Conservation (phyloP, 1,140 invertebrate species). For the Tetraneura akinire region DNA sequence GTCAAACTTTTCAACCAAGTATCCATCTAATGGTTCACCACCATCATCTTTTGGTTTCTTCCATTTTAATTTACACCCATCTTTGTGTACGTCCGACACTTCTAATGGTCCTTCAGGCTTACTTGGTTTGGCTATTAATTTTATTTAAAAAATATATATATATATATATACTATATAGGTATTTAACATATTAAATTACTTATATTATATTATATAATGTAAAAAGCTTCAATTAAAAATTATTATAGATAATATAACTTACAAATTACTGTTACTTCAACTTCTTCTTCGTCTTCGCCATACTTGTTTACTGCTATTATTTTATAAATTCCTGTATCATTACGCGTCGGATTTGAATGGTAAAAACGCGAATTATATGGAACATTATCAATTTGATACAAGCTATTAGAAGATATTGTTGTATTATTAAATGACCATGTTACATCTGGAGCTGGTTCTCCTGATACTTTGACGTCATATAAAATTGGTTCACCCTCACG, state of each 20-base stretch:
- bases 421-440: conserved; percentile 72
- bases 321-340: conserved; percentile 83
- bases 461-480: conserved; percentile 80
- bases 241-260: conserved; percentile 59
- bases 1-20: conserved; percentile 95
- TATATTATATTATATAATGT: neutral
- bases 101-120: conserved; percentile 93
- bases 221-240: too few relatives aligned
- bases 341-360: conserved; percentile 78
- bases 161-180: neutral
- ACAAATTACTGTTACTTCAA: conserved; percentile 89
- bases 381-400: conserved; percentile 74
- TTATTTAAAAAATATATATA: neutral
- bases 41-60: conserved; percentile 97
- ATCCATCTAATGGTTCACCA: conserved; percentile 90
- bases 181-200: neutral
- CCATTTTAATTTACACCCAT: conserved; percentile 95
- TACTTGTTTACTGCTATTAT: conserved; percentile 83
- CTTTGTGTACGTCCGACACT: conserved; percentile 92
- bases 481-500: conserved; percentile 81
- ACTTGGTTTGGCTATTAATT: conserved; percentile 76
- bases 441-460: conserved; percentile 81
- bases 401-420: conserved; percentile 60
- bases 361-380: conserved; percentile 86
- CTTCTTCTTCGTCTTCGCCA: conserved; percentile 85